A percentile compares a stretch with the other conserved stretches of the same genome.
phyloP scores from a whole-genome alignment of 2,113 vertebrate species.

The Poicephalus gulielmi region DNA sequence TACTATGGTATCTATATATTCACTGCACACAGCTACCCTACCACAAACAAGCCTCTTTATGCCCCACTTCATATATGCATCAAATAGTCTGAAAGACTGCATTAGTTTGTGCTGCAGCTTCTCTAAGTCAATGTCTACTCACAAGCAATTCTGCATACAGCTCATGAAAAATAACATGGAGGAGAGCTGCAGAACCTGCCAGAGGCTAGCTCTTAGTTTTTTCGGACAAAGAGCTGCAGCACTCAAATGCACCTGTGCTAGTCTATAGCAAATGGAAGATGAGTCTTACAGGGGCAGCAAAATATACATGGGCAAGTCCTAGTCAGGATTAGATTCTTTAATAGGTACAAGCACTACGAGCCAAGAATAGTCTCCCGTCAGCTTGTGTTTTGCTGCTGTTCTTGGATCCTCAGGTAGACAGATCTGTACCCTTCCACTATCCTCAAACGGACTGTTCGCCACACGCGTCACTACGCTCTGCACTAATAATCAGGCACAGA shows the following conservation, averaged over 20 bases:
- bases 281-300: background rate
- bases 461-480: background rate
- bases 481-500: background rate
- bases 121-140: background rate
- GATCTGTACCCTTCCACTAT: background rate
- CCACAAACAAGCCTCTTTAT: background rate
- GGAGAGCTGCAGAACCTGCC: background rate
- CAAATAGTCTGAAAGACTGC: accelerated
- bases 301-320: background rate
- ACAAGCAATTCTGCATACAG: accelerated
- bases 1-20: accelerated
- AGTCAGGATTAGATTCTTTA: background rate
- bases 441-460: background rate
- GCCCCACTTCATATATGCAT: background rate
- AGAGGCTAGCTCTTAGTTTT: background rate
- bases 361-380: background rate
- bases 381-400: background rate
- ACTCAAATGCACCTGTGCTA: background rate
- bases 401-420: background rate
- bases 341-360: background rate
- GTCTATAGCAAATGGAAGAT: background rate
- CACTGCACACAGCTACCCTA: background rate
- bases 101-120: background rate
- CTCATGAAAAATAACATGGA: background rate
- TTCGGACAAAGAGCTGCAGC: background rate